These are phyloP conservation scores for Drosophila bunnanda DNA, from an alignment of 2,888 invertebrate species.

Conservation along the genomic window DNA sequence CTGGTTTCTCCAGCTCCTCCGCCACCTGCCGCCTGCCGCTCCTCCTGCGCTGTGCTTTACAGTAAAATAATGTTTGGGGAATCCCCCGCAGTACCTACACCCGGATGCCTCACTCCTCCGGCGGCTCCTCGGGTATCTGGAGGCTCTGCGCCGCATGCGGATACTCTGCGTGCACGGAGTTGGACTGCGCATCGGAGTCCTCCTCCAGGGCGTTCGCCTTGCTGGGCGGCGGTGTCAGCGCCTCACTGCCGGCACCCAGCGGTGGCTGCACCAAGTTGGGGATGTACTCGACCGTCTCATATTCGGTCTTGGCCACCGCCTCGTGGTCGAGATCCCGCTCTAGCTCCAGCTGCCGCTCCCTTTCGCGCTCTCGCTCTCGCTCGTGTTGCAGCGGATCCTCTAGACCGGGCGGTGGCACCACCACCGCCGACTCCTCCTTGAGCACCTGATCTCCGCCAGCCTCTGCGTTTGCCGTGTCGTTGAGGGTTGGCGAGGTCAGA, in stretches of 20 bases:
- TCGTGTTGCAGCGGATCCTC: constrained; percentile 34
- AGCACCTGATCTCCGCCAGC: neutral
- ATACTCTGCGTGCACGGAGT: constrained; percentile 83
- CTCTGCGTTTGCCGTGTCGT: constrained; percentile 29
- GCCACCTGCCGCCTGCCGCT: neutral
- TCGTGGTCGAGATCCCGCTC: constrained; percentile 61
- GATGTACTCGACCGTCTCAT: constrained; percentile 82
- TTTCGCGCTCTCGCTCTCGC: constrained; percentile 21
- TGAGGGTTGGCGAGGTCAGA: constrained; percentile 14
- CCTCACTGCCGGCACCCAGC: constrained; percentile 21
- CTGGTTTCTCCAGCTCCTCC: constrained; percentile 10
- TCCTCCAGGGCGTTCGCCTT: constrained; percentile 75
- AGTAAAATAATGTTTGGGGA: constrained; percentile 53
- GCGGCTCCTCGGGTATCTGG: constrained; percentile 84
- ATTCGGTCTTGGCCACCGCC: constrained; percentile 79
- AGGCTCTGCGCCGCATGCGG: constrained; percentile 83
- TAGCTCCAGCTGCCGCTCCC: constrained; percentile 27
- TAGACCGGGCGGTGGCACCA: constrained; percentile 8
- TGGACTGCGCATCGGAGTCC: constrained; percentile 81
- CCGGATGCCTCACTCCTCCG: constrained; percentile 80
- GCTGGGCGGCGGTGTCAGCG: constrained; percentile 50
- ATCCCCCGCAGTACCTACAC: constrained; percentile 12
- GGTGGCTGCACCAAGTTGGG: constrained; percentile 74
- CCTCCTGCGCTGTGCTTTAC: constrained; percentile 36
- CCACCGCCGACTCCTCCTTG: constrained; percentile 27